Evolutionary conservation across 1,140 invertebrate species (phyloP).

Genomic region (Saccostrea glomerata): DNA sequence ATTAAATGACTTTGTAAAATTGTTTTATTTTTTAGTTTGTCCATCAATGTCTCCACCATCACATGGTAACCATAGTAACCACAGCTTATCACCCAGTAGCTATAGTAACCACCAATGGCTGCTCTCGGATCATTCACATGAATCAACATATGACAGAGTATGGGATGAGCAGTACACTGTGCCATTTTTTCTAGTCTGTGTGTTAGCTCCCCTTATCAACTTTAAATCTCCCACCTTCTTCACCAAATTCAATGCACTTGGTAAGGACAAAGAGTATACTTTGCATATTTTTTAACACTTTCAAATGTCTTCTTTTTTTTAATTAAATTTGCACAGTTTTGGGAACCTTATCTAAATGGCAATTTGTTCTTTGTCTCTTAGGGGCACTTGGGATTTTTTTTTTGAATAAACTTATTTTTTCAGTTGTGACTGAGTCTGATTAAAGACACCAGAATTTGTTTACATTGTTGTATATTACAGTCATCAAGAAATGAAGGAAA

Average conservation of each 20-base stretch:
- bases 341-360: too few species aligned
- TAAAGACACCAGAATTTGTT: too few species aligned
- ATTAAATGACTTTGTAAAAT: too few species aligned
- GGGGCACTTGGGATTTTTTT: too few species aligned
- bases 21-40: neutral
- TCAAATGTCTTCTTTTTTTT: too few species aligned
- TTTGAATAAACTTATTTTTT: too few species aligned
- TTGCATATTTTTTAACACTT: too few species aligned
- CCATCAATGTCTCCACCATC: constrained; percentile 34
- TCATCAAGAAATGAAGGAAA: neutral
- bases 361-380: too few species aligned
- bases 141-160: constrained; percentile 76
- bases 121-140: constrained; percentile 45
- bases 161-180: constrained; percentile 90
- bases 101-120: neutral
- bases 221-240: constrained; percentile 94
- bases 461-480: neutral
- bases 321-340: too few species aligned
- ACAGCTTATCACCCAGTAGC: neutral
- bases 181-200: constrained; percentile 87
- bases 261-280: constrained; percentile 74
- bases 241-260: constrained; percentile 95
- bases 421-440: too few species aligned
- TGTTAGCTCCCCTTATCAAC: constrained; percentile 90
- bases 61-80: constrained; percentile 36